Evolutionary conservation across 2,888 invertebrate species (phyloP).

Genomic region (Epirrhoe tristata): DNA sequence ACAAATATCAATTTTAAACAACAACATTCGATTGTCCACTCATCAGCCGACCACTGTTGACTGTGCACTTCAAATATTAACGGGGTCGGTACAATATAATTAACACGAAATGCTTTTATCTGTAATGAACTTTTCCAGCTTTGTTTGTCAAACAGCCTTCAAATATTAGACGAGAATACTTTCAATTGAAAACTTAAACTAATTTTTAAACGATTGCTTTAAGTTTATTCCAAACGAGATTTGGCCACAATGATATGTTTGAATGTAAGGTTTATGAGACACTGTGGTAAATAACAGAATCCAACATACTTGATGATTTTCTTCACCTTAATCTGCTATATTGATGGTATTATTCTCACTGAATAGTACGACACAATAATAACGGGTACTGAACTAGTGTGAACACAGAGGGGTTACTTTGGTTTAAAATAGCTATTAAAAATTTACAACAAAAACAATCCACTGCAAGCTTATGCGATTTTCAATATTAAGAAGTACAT

Average conservation of each 20-base stretch:
- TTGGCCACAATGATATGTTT: too few relatives aligned
- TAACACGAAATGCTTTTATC: background rate
- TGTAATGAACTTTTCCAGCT: background rate
- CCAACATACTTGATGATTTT: too few relatives aligned
- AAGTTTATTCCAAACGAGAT: background rate
- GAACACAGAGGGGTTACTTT: too few relatives aligned
- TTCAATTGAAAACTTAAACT: too few relatives aligned
- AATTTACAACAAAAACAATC: background rate
- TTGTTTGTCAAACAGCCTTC: background rate
- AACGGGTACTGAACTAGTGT: too few relatives aligned
- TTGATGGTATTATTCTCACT: too few relatives aligned
- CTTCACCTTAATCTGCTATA: too few relatives aligned
- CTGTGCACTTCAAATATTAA: conserved; percentile 4
- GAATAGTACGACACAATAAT: too few relatives aligned
- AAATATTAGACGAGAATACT: background rate
- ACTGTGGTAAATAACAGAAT: too few relatives aligned
- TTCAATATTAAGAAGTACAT: background rate
- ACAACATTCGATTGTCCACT: conserved; percentile 8
- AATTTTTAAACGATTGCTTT: background rate
- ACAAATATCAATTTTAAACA: conserved; percentile 10
- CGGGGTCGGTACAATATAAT: background rate
- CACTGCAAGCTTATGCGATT: background rate
- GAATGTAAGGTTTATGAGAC: too few relatives aligned
- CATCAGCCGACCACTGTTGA: background rate
- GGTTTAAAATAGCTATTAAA: background rate